These are phyloP conservation scores for Drosophila jambulina DNA, from an alignment of 1,140 invertebrate genomes.

Conservation along the genomic window DNA sequence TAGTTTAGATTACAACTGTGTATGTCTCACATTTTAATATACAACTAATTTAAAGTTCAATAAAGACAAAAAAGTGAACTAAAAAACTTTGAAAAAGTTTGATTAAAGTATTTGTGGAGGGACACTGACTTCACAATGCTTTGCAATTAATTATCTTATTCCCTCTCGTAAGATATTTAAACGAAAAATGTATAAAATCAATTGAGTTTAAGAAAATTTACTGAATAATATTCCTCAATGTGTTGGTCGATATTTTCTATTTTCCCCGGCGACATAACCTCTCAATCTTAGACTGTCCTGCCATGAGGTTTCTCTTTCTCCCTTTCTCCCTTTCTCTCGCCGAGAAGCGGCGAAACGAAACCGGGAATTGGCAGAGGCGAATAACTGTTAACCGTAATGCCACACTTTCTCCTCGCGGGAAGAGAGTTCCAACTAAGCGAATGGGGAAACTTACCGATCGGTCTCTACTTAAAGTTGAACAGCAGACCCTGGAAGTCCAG, in stretches of 20 bases:
- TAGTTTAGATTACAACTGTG: no score
- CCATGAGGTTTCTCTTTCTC: conserved; percentile 50
- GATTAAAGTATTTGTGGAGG: not conserved
- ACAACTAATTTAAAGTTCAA: not conserved
- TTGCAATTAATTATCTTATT: no score
- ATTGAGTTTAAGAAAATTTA: not conserved
- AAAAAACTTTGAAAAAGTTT: not conserved
- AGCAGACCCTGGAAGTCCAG: conserved; percentile 68
- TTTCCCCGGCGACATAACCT: conserved; percentile 43
- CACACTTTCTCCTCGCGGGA: conserved; percentile 29
- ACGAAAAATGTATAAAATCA: not conserved
- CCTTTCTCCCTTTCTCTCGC: conserved; percentile 12
- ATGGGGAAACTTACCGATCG: conserved; percentile 50
- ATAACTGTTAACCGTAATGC: conserved; percentile 30
- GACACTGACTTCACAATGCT: not conserved
- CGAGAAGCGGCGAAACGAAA: conserved; percentile 10
- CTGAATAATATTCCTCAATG: not conserved
- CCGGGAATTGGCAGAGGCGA: not conserved
- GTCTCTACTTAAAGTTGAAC: conserved; percentile 62
- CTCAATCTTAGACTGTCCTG: conserved; percentile 22
- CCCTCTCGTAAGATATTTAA: not conserved
- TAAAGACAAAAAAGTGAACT: no score
- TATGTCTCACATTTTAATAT: not conserved
- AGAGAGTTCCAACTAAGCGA: not conserved
- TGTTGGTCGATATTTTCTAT: not conserved